These are phyloP conservation scores for Caenorhabditis sulstoni DNA, from an alignment of 2,888 invertebrate species.

Conservation along the genomic window DNA sequence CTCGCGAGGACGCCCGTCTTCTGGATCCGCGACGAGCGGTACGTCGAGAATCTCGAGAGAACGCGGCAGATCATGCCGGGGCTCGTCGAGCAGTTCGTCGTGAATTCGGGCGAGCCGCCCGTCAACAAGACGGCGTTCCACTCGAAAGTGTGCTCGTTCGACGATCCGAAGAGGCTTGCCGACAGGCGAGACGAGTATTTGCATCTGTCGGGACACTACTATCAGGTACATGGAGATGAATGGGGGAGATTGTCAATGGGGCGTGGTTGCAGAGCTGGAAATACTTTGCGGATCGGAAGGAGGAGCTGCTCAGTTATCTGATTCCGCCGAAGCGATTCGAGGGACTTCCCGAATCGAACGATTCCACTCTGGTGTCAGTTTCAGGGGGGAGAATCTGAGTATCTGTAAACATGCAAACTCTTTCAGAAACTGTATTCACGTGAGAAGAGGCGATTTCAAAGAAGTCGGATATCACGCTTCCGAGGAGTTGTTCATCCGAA, in stretches of 20 bases:
- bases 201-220: not conserved
- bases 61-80: not conserved
- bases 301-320: not conserved
- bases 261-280: constrained; percentile 17
- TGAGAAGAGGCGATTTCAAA: not conserved
- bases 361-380: not conserved
- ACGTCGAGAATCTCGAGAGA: not conserved
- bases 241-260: not conserved
- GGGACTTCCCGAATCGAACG: not conserved
- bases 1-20: not conserved
- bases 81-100: not conserved
- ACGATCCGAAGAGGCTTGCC: not conserved
- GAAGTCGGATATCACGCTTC: not conserved
- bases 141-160: not conserved
- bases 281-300: not conserved
- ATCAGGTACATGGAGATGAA: not conserved
- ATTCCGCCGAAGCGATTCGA: not conserved
- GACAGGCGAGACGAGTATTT: not conserved
- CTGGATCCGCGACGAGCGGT: not conserved
- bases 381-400: too few species aligned
- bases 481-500: not conserved
- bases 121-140: not conserved
- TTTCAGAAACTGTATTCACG: constrained; percentile 8
- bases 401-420: not conserved
- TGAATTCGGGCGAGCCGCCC: not conserved